phyloP scores from a whole-genome alignment of 2,113 vertebrate species.

The Pantherophis guttatus region DNA sequence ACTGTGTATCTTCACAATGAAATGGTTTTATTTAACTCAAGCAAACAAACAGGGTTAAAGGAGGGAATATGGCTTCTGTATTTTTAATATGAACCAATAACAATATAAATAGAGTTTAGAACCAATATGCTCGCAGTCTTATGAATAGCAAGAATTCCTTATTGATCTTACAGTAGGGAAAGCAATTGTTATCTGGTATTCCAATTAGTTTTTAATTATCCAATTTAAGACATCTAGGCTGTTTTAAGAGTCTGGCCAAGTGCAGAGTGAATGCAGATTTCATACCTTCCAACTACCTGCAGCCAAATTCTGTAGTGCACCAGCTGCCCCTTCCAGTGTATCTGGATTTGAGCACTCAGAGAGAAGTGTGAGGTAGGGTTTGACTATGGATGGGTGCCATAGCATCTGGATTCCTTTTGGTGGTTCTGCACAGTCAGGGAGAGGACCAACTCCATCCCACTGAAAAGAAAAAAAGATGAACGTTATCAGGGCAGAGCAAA shows the following conservation, averaged over 20 bases:
- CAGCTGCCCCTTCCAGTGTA: conserved; percentile 96
- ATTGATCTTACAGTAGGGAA: neutral
- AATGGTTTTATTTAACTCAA: neutral
- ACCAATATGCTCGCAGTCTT: neutral
- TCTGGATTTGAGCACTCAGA: conserved; percentile 99
- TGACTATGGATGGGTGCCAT: conserved; percentile 99
- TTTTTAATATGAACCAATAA: neutral
- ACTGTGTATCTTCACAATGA: neutral
- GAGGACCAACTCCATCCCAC: conserved; percentile 98
- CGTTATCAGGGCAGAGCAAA: conserved; percentile 22
- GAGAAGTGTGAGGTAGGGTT: conserved; percentile 99
- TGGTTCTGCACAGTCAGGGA: conserved; percentile 91
- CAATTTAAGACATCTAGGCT: too few species aligned
- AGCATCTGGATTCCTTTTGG: conserved; percentile 99
- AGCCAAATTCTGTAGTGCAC: conserved; percentile 96
- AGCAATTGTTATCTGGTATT: neutral
- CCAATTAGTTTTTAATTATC: neutral
- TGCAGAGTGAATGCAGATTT: conserved; percentile 20
- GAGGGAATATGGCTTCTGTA: neutral
- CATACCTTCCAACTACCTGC: conserved; percentile 99
- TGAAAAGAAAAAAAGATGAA: conserved; percentile 63
- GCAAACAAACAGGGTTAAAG: neutral
- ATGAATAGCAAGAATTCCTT: neutral
- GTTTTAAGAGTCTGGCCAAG: neutral
- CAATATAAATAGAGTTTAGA: neutral